These are phyloP conservation scores for Mandrillus leucophaeus DNA, from an alignment of 2,113 vertebrate species.

Conservation along the genomic window DNA sequence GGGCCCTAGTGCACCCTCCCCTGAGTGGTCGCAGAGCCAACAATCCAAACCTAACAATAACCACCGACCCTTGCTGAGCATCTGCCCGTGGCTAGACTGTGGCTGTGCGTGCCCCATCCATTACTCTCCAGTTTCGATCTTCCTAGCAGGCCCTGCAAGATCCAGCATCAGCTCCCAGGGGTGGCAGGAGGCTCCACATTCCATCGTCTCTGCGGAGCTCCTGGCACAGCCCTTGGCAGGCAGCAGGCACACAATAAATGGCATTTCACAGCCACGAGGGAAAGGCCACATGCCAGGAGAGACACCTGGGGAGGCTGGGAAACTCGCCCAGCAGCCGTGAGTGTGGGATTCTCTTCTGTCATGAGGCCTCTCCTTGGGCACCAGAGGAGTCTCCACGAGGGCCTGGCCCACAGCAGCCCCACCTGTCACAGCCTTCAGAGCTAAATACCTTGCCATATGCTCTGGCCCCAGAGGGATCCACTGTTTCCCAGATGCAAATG, in stretches of 20 bases:
- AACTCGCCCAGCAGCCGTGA: not conserved
- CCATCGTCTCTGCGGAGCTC: not conserved
- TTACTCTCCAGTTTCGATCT: not conserved
- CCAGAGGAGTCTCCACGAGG: not conserved
- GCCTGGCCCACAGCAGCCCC: not conserved
- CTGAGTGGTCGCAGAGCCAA: not conserved
- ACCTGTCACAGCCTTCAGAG: not conserved
- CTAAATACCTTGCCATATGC: not conserved
- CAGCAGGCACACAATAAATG: not conserved
- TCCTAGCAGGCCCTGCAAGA: not conserved
- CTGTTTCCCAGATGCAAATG: constrained; percentile 62
- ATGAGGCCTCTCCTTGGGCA: not conserved
- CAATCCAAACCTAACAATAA: too few species aligned
- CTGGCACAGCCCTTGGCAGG: not conserved
- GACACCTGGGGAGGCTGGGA: not conserved
- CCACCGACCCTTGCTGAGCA: not conserved
- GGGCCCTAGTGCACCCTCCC: not conserved
- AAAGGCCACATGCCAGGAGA: not conserved
- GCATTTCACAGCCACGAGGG: not conserved
- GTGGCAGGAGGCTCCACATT: not conserved
- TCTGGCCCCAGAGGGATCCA: not conserved
- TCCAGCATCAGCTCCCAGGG: not conserved
- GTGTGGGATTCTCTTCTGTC: not conserved
- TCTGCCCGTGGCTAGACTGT: fast-evolving
- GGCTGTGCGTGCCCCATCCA: fast-evolving